Conservation (phyloP, 1,140 invertebrate species). For the Drosophila pectinifera region DNA sequence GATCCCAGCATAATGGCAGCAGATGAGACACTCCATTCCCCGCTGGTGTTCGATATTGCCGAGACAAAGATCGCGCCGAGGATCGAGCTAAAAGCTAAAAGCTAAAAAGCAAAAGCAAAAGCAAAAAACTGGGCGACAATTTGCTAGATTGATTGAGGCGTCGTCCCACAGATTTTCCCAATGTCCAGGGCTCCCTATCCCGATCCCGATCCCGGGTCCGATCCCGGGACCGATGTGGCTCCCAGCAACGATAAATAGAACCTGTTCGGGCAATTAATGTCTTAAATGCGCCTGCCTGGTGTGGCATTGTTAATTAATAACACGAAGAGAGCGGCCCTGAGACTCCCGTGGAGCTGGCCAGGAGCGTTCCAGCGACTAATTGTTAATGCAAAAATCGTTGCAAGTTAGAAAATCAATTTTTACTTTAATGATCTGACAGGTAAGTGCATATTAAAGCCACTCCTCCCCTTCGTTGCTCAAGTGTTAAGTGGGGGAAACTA, state of each 20-base stretch:
- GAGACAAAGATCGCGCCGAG: conserved; percentile 20
- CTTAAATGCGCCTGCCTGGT: conserved; percentile 79
- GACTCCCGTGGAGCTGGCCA: neutral
- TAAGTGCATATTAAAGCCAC: conserved; percentile 72
- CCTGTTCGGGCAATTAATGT: conserved; percentile 78
- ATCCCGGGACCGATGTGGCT: neutral
- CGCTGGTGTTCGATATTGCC: conserved; percentile 42
- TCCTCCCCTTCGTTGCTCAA: conserved; percentile 5
- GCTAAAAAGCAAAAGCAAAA: conserved; percentile 9
- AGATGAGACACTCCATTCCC: conserved; percentile 20
- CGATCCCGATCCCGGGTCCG: neutral
- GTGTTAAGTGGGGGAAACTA: conserved; percentile 47
- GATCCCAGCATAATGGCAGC: conserved; percentile 20
- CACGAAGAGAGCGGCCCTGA: conserved; percentile 50
- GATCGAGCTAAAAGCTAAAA: no score
- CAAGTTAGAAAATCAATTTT: conserved; percentile 84
- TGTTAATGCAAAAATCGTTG: conserved; percentile 84
- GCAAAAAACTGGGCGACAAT: conserved; percentile 69
- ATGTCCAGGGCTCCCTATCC: neutral
- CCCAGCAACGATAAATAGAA: conserved; percentile 37
- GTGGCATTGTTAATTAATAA: conserved; percentile 84
- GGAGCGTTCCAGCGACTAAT: conserved; percentile 44
- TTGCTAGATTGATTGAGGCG: conserved; percentile 81
- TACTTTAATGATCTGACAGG: conserved; percentile 81
- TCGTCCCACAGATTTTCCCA: conserved; percentile 36